Evolutionary conservation across 64 coral and sea anemone species (phyloP).

Genomic region (Platygyra sinensis): DNA sequence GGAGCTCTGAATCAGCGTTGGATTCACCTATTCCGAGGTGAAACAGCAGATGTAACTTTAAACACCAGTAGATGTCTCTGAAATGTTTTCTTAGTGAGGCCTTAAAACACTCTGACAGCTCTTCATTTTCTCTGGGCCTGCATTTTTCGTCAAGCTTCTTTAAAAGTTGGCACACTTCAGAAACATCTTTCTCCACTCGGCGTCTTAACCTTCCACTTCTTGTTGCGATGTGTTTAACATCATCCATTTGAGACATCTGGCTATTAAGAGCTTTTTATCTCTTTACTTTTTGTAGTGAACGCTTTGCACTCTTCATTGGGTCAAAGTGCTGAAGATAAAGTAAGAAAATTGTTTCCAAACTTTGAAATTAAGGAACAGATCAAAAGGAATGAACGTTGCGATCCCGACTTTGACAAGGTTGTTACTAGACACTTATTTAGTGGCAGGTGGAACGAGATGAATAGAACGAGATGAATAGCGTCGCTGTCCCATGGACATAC

Average conservation of each 20-base stretch:
- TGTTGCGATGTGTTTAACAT: not conserved
- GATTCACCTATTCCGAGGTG: not conserved
- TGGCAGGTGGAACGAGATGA: too few relatives aligned
- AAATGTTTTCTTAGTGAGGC: not conserved
- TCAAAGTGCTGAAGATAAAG: too few relatives aligned
- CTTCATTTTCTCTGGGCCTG: not conserved
- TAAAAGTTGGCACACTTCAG: not conserved
- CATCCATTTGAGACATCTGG: not conserved
- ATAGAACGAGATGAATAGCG: too few relatives aligned
- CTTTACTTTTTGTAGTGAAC: too few relatives aligned
- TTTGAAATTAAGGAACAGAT: too few relatives aligned
- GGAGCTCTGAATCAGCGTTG: not conserved
- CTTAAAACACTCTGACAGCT: not conserved
- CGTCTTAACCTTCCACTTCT: not conserved
- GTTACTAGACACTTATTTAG: too few relatives aligned
- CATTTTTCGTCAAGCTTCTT: not conserved
- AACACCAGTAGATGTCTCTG: not conserved
- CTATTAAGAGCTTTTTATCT: too few relatives aligned
- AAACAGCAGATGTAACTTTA: not conserved
- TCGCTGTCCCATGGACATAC: too few relatives aligned
- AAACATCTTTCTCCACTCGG: not conserved
- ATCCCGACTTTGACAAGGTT: too few relatives aligned
- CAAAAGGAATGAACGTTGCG: too few relatives aligned
- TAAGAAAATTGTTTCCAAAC: too few relatives aligned
- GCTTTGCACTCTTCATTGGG: too few relatives aligned